Conservation (phyloP, 2,888 invertebrate species). For the Napeogenes inachia region DNA sequence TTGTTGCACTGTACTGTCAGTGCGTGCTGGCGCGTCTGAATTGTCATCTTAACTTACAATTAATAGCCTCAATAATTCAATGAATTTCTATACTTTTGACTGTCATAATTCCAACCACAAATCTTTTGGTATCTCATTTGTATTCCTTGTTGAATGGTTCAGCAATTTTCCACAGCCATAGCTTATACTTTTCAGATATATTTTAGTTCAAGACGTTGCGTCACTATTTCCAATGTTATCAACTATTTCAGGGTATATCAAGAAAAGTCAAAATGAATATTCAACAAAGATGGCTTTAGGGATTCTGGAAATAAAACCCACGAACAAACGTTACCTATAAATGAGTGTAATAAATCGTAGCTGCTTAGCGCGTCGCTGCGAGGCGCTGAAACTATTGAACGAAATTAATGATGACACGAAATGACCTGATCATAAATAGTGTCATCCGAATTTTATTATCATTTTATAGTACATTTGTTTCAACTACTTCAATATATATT, state of each 20-base stretch:
- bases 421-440: conserved; percentile 5
- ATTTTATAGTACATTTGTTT: neutral
- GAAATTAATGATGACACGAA: conserved; percentile 10
- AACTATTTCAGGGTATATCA: too few relatives aligned
- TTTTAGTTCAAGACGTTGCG: too few relatives aligned
- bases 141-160: too few relatives aligned
- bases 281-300: neutral
- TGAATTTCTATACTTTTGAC: neutral
- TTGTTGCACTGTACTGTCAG: neutral
- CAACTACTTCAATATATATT: too few relatives aligned
- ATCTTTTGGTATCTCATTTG: too few relatives aligned
- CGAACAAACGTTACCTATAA: neutral
- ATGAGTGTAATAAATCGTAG: conserved; percentile 14
- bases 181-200: too few relatives aligned
- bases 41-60: conserved; percentile 2
- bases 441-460: neutral
- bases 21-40: neutral
- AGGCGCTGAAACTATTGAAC: conserved; percentile 15
- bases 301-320: neutral
- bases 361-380: conserved; percentile 13
- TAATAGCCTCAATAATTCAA: neutral
- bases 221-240: too few relatives aligned
- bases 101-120: too few relatives aligned
- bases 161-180: too few relatives aligned
- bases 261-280: too few relatives aligned